phyloP scores from a whole-genome alignment of 2,113 vertebrate genomes.

The Oenanthe melanoleuca region DNA sequence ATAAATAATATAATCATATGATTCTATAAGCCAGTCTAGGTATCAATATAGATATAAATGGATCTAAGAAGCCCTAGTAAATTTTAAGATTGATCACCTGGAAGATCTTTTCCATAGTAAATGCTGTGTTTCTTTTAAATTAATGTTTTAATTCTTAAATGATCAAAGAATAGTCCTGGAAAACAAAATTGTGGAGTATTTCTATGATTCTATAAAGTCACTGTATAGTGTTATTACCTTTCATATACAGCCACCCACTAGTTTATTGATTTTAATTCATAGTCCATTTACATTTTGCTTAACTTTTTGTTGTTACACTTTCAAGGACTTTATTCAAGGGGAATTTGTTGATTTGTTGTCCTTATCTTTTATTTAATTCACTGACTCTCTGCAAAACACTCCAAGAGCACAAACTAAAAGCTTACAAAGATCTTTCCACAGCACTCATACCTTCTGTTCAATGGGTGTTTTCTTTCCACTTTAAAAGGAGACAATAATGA shows the following conservation, averaged over 20 bases:
- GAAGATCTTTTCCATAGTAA: not conserved
- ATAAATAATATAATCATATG: not conserved
- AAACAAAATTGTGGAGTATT: not conserved
- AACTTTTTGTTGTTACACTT: not conserved
- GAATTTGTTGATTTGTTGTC: not conserved
- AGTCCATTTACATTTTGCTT: not conserved
- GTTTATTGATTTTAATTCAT: not conserved
- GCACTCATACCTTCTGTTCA: not conserved
- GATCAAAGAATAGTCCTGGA: not conserved
- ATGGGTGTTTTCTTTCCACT: not conserved
- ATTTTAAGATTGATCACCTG: not conserved
- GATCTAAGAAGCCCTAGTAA: not conserved
- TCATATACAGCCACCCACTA: not conserved
- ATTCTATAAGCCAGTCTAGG: not conserved
- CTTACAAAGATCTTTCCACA: not conserved
- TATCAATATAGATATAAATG: not conserved
- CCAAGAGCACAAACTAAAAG: not conserved
- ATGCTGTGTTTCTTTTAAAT: not conserved
- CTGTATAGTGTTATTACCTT: not conserved
- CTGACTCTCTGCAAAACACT: not conserved
- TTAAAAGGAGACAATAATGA: not conserved
- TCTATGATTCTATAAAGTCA: not conserved
- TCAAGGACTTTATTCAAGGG: not conserved
- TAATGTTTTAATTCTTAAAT: not conserved
- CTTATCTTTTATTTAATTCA: not conserved